Percentiles rank a stretch among this genome's conserved stretches.
phyloP scores from a whole-genome alignment of 1,140 invertebrate species.

The Gonioctena quinquepunctata region DNA sequence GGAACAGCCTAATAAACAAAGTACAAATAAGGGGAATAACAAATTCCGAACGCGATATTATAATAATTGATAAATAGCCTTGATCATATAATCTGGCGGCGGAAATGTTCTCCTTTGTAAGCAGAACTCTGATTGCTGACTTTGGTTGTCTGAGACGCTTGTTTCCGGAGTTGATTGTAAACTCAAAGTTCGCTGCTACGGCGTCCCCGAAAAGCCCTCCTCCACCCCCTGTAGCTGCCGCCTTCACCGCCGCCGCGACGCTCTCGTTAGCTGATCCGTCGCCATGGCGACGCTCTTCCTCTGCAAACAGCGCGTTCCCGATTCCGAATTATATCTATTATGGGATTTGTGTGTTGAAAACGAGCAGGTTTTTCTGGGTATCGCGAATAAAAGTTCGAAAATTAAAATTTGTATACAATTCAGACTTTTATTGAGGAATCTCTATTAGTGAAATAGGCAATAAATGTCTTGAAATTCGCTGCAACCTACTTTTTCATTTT shows the following conservation, averaged over 20 bases:
- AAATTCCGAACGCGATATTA: conserved; percentile 6
- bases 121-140: conserved; percentile 39
- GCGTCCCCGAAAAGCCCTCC: conserved; percentile 6
- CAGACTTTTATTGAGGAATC: too few relatives aligned
- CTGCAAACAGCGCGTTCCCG: conserved; percentile 21
- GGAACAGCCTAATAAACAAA: too few relatives aligned
- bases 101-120: conserved; percentile 36
- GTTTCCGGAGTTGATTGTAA: conserved; percentile 42
- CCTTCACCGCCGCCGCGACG: not conserved
- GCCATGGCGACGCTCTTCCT: conserved; percentile 28
- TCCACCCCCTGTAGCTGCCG: too few relatives aligned
- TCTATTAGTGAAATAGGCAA: too few relatives aligned
- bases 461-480: too few relatives aligned
- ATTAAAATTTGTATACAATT: too few relatives aligned
- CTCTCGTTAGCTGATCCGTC: conserved; percentile 32
- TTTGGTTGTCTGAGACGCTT: conserved; percentile 32
- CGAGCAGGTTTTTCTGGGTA: not conserved
- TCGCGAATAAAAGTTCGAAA: too few relatives aligned
- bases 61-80: conserved; percentile 25
- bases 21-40: not conserved
- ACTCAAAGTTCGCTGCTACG: conserved; percentile 34
- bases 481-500: too few relatives aligned
- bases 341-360: conserved; percentile 5
- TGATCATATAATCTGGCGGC: conserved; percentile 30
- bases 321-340: conserved; percentile 6